Base-by-base conservation (phyloP, 2,888 invertebrate species). In the Eulithis testata region DNA sequence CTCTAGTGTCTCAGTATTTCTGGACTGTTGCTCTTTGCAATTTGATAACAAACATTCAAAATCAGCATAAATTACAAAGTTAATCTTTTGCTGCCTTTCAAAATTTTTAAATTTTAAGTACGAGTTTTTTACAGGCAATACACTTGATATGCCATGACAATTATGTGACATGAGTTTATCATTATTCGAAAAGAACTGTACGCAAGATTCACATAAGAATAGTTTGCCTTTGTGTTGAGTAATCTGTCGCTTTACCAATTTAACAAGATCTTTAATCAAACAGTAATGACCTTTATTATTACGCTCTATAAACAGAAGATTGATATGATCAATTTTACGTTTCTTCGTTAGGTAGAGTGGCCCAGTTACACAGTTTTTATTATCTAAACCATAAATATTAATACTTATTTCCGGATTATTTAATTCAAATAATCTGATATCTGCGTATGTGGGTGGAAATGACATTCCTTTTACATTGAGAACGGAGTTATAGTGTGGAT, bases 31-130 rank as follows among this genome's bases (percentile, higher is more conserved):
- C 7, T 51, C 5, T 59, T 50, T 12, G 0, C 5, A 51, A 9
- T 59, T 40, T 11, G 40, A 1, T 6, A 59, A 43, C 9, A 59
- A 9, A 51, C 59, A 50, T n/a, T n/a, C n/a, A n/a, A n/a, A n/a
- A n/a, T n/a, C n/a, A n/a, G n/a, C n/a, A n/a, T n/a, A n/a, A n/a
- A 51, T 59, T 0, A 59, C 31, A 31, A 59, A 59, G n/a, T 59
- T 50, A 11, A 59, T 51, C 9, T 51, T 60, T 60, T 60, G 59
- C 31, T 60, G 59, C 6, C 59, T 60, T 3, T 60, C 59, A 60
- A 11, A 60, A 11, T 60, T 37, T n/a, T 52, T 31, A 36, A 60
- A 60, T 12, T 44, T 31, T 4, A 60, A 53, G 14, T 31, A 11
- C 45, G 44, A 27, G 11, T 56, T 45, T 5, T 56, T 21, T n/a